phyloP scores from a whole-genome alignment of 2,888 invertebrate genomes.

The Campopleginae sp. region DNA sequence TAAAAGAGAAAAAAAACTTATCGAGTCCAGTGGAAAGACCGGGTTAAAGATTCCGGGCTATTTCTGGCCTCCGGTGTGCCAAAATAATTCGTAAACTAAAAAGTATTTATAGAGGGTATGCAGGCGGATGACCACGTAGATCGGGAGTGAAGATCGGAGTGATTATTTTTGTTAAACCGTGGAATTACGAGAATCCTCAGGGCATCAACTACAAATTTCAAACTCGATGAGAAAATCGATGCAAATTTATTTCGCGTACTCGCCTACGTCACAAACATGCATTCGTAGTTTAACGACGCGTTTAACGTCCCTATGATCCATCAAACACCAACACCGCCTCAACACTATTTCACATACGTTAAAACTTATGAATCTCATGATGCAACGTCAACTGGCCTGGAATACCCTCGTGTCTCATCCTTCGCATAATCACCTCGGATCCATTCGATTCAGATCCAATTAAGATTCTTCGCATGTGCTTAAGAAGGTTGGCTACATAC shows the following conservation, averaged over 20 bases:
- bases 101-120: slow-evolving; percentile 64
- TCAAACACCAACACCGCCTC: slow-evolving; percentile 1
- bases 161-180: slow-evolving; percentile 64
- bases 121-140: slow-evolving; percentile 62
- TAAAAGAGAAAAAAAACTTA: slow-evolving; percentile 20
- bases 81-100: slow-evolving; percentile 63
- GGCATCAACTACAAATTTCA: slow-evolving; percentile 50
- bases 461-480: slow-evolving; percentile 3
- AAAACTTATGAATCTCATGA: not conserved
- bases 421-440: not conserved
- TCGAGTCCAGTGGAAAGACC: slow-evolving; percentile 44
- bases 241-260: slow-evolving; percentile 62
- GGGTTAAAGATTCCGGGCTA: slow-evolving; percentile 57
- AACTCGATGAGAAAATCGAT: slow-evolving; percentile 27
- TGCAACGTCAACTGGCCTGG: not conserved
- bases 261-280: slow-evolving; percentile 51
- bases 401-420: not conserved
- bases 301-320: slow-evolving; percentile 9
- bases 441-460: not conserved
- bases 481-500: too few relatives aligned
- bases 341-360: not conserved
- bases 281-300: slow-evolving; percentile 48
- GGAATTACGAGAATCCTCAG: slow-evolving; percentile 52
- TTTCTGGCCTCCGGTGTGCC: slow-evolving; percentile 59
- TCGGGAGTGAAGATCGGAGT: slow-evolving; percentile 50